A percentile compares a stretch with the other conserved stretches of the same genome.
These are phyloP conservation scores for Frankliniella fusca DNA, from an alignment of 2,888 invertebrate species.

Conservation along the genomic window DNA sequence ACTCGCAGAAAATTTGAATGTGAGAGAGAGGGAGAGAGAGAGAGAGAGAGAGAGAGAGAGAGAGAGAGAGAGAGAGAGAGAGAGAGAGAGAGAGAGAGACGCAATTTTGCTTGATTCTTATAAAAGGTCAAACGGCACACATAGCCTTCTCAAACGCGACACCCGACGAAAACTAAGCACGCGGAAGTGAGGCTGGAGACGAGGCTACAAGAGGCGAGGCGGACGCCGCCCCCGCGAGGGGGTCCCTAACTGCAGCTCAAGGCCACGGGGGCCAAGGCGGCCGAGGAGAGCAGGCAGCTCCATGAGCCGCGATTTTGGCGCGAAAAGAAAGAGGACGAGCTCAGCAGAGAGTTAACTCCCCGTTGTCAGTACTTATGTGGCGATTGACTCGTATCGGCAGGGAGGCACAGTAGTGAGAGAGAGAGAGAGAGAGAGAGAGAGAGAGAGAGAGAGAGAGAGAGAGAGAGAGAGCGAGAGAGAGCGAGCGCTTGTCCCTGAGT, in stretches of 20 bases:
- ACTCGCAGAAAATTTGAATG: background rate
- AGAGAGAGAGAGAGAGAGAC: background rate
- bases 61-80: background rate
- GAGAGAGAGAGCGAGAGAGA: no score
- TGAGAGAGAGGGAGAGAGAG: background rate
- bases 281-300: no score
- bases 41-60: background rate
- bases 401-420: no score
- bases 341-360: no score
- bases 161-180: background rate
- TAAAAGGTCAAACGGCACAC: background rate
- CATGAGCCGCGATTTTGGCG: no score
- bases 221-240: no score
- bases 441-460: no score
- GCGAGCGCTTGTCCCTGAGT: background rate
- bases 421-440: background rate
- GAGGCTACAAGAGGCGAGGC: background rate
- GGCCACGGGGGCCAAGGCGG: background rate
- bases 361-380: no score
- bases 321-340: no score
- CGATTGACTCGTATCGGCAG: no score
- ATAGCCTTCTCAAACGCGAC: background rate
- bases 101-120: background rate
- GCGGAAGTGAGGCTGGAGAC: background rate
- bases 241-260: background rate